Evolutionary conservation across 2,113 vertebrate species (phyloP).

Genomic region (Naja naja): DNA sequence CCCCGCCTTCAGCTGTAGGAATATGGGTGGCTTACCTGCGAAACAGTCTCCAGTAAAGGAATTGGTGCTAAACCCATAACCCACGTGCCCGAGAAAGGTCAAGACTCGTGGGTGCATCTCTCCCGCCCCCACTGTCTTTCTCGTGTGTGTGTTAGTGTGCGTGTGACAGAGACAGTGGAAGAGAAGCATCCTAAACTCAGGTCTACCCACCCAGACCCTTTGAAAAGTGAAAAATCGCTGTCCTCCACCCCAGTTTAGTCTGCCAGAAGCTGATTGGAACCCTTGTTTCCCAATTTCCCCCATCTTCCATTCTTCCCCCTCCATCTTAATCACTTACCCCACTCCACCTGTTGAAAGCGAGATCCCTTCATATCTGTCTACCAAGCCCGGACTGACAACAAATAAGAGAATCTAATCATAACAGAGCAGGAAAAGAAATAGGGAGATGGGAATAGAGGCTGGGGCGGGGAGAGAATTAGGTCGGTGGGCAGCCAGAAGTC

Average conservation of each 20-base stretch:
- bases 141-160: background rate
- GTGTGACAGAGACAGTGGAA: background rate
- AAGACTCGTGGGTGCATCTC: background rate
- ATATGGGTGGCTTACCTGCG: background rate
- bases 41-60: background rate
- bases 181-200: background rate
- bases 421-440: background rate
- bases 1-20: background rate
- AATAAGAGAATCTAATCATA: background rate
- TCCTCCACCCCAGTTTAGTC: background rate
- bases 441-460: background rate
- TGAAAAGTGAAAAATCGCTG: constrained; percentile 1
- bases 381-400: constrained; percentile 57
- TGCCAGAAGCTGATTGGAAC: background rate
- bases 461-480: constrained; percentile 23
- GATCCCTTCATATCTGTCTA: constrained; percentile 62
- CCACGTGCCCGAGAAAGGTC: background rate
- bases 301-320: constrained; percentile 11
- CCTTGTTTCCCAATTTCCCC: background rate
- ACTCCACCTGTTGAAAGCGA: constrained; percentile 88
- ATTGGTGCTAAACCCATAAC: background rate
- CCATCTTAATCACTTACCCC: constrained; percentile 78
- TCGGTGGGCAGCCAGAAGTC: constrained; percentile 56
- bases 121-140: background rate
- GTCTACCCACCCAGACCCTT: background rate